Base-by-base conservation (phyloP, 1,140 invertebrate species). In the Octopus sinensis region DNA sequence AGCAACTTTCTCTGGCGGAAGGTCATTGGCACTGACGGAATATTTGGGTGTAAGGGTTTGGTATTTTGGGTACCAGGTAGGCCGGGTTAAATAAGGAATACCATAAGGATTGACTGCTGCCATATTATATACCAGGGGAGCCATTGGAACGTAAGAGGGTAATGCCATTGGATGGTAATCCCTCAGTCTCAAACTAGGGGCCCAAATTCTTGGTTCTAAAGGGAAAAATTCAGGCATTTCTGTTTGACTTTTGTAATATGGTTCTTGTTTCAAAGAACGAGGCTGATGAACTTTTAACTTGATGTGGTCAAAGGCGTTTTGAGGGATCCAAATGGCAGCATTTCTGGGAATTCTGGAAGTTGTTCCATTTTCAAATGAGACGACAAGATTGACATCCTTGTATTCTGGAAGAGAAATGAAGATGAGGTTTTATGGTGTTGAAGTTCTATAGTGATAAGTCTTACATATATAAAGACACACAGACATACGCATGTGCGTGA, bases 221-320 rank as follows among this genome's bases (percentile, higher is more conserved):
- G 76, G 30, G 82, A 82, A 43, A 43, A 43, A 43, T 43, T 43
- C 30, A 43, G 30, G 30, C 30, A 43, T 43, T 43, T 43, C 30
- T 43, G 30, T 43, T 43, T 43, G 30, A 43, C 30, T 43, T 43
- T 43, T 43, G 30, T 43, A 43, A 43, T 43, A 43, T 43, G 30
- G 30, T 43, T 43, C 30, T 53, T 86, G 81, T 30, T 88, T 82
- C 9, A 87, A 85, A 62, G 86, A 84, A 62, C 79, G 80, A 23
- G 89, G 87, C 85, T 89, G 88, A 51, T 89, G 85, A 1, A 89
- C 80, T 80, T 90, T 88, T 0, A 88, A 56, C 23, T 85, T 80
- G n/a, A 85, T 82, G 17, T 85, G 80, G 62, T 88, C 84, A 73
- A 88, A 87, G 10, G 89, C 80, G 5, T 82, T 76, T 68, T 84